Evolutionary conservation across 2,888 invertebrate genomes (phyloP).

Genomic region (Cancer borealis): DNA sequence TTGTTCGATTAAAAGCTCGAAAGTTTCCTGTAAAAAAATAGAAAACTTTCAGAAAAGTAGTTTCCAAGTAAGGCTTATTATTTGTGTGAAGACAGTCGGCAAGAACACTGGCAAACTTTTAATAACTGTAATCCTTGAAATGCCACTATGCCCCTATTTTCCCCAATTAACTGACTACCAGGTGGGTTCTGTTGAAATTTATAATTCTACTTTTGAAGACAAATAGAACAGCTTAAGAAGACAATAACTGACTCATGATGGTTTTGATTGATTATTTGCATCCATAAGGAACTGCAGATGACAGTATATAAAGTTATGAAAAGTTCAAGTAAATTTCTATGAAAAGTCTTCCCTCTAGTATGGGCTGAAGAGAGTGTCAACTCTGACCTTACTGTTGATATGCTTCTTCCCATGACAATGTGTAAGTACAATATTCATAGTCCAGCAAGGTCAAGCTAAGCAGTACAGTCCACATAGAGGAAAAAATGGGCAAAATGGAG

Average conservation of each 20-base stretch:
- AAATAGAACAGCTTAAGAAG: background rate
- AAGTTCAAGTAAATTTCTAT: constrained; percentile 8
- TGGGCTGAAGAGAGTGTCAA: background rate
- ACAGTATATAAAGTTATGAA: background rate
- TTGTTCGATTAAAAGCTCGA: constrained; percentile 56
- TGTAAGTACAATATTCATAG: constrained; percentile 41
- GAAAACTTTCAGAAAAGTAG: constrained; percentile 35
- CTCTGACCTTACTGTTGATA: constrained; percentile 20
- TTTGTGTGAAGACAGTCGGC: constrained; percentile 60
- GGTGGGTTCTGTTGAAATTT: background rate
- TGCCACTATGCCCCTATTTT: constrained; percentile 29
- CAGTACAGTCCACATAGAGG: constrained; percentile 16
- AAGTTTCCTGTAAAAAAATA: constrained; percentile 40
- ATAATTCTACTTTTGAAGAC: background rate
- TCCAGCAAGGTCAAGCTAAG: background rate
- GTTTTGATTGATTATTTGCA: constrained; percentile 18
- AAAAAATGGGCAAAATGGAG: constrained; percentile 25
- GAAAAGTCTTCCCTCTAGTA: background rate
- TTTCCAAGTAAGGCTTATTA: constrained; percentile 49
- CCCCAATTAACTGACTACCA: background rate
- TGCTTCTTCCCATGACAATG: constrained; percentile 22
- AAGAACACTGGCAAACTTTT: constrained; percentile 63
- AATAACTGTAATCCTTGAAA: constrained; percentile 32
- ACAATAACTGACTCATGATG: background rate
- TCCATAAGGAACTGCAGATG: background rate